Evolutionary conservation across 1,140 invertebrate species (phyloP).

Genomic region (Diploscapter pachys): DNA sequence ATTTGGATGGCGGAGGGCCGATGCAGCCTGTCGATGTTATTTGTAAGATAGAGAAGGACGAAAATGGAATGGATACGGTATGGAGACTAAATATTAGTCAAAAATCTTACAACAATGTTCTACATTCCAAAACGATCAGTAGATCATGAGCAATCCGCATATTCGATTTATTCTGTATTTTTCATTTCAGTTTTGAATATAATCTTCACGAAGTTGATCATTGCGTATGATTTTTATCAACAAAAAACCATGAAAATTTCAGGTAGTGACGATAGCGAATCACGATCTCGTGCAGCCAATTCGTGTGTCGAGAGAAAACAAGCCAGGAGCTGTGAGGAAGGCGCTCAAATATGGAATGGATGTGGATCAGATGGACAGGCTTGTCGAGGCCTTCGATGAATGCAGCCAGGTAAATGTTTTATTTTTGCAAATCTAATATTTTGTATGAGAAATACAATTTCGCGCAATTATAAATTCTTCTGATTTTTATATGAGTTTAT

Average conservation of each 20-base stretch:
- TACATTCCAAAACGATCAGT: no score
- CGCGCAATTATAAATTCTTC: no score
- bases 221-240: no score
- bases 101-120: no score
- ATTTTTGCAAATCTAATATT: no score
- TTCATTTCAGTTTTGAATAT: no score
- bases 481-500: no score
- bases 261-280: conserved; percentile 40
- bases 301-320: conserved; percentile 46
- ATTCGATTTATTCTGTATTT: no score
- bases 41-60: conserved; percentile 63
- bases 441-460: no score
- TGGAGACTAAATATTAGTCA: background rate
- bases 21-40: conserved; percentile 83
- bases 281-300: conserved; percentile 44
- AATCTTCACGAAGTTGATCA: no score
- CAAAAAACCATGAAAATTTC: no score
- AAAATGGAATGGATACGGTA: conserved; percentile 23
- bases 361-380: conserved; percentile 41
- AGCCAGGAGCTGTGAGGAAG: conserved; percentile 50
- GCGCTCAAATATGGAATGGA: conserved; percentile 43
- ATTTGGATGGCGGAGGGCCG: conserved; percentile 91
- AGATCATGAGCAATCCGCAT: no score
- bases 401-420: conserved; percentile 11
- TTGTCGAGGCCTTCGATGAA: conserved; percentile 52